A percentile compares a stretch with the other conserved stretches of the same genome.
Conservation (phyloP, 2,888 invertebrate species). For the Euspilapteryx auroguttella region DNA sequence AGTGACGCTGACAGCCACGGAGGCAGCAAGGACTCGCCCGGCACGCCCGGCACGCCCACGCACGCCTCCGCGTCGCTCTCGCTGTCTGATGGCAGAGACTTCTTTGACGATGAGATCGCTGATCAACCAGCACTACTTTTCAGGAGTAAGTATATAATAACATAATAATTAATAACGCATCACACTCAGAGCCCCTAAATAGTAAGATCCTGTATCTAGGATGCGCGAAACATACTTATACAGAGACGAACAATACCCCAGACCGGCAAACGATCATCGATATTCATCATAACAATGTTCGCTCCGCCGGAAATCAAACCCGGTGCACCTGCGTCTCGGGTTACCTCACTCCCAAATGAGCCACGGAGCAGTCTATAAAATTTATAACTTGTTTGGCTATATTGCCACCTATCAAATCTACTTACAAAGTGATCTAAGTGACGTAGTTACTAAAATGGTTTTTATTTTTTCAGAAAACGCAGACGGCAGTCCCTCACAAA, state of each 20-base stretch:
- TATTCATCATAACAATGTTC: not conserved
- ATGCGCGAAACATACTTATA: not conserved
- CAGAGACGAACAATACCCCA: not conserved
- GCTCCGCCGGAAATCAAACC: too few relatives aligned
- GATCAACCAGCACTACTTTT: conserved; percentile 86
- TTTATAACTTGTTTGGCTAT: too few relatives aligned
- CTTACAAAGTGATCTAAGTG: too few relatives aligned
- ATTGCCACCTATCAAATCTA: too few relatives aligned
- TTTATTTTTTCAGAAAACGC: conserved; percentile 28
- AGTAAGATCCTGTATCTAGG: too few relatives aligned
- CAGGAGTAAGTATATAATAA: conserved; percentile 53
- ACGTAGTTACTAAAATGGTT: too few relatives aligned
- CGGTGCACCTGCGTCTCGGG: too few relatives aligned
- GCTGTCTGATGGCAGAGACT: conserved; percentile 80
- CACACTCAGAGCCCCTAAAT: too few relatives aligned
- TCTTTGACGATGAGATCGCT: conserved; percentile 87
- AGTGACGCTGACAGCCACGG: conserved; percentile 16
- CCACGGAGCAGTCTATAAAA: too few relatives aligned
- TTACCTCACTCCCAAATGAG: too few relatives aligned
- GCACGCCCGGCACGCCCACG: conserved; percentile 77
- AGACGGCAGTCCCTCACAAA: conserved; percentile 36
- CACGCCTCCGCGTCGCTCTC: conserved; percentile 78
- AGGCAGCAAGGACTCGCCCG: conserved; percentile 45
- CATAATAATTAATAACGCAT: not conserved
- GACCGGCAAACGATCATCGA: not conserved